phyloP scores from a whole-genome alignment of 2,888 invertebrate genomes.

The Oscheius sp. region DNA sequence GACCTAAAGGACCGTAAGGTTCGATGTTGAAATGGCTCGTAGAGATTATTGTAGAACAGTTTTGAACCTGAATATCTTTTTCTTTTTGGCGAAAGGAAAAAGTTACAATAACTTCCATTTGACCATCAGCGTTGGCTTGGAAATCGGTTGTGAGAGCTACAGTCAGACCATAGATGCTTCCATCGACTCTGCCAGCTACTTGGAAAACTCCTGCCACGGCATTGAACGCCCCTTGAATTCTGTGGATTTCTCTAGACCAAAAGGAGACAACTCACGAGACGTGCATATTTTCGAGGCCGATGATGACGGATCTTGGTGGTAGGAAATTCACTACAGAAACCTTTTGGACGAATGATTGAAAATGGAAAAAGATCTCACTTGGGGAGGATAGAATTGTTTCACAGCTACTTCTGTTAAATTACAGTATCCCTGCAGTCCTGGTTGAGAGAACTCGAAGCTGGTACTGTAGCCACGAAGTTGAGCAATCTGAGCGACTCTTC shows the following conservation, averaged over 20 bases:
- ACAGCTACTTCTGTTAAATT: conserved; percentile 58
- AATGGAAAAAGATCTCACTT: conserved; percentile 29
- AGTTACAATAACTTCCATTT: conserved; percentile 54
- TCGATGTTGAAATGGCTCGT: conserved; percentile 61
- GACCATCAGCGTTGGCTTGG: conserved; percentile 52
- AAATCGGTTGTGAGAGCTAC: conserved; percentile 60
- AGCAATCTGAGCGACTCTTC: conserved; percentile 7
- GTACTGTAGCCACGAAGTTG: conserved; percentile 38
- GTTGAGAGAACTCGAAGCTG: conserved; percentile 58
- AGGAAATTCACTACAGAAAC: conserved; percentile 62
- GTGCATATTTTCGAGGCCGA: conserved; percentile 62
- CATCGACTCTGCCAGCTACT: conserved; percentile 51
- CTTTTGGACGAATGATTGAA: conserved; percentile 20
- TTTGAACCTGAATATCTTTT: conserved; percentile 41
- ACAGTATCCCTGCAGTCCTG: conserved; percentile 62
- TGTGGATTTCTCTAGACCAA: no score
- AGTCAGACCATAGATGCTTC: conserved; percentile 60
- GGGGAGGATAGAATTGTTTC: conserved; percentile 59
- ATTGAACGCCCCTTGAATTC: conserved; percentile 50
- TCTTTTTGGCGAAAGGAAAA: background rate
- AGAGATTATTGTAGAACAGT: conserved; percentile 62
- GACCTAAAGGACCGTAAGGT: conserved; percentile 63
- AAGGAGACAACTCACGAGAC: conserved; percentile 52
- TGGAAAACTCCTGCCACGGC: conserved; percentile 50
- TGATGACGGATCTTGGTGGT: conserved; percentile 59